Percentiles rank a stretch among this genome's conserved stretches.
Conservation (phyloP, 2,113 vertebrate genomes). For the Petrocephalus zakoni region DNA sequence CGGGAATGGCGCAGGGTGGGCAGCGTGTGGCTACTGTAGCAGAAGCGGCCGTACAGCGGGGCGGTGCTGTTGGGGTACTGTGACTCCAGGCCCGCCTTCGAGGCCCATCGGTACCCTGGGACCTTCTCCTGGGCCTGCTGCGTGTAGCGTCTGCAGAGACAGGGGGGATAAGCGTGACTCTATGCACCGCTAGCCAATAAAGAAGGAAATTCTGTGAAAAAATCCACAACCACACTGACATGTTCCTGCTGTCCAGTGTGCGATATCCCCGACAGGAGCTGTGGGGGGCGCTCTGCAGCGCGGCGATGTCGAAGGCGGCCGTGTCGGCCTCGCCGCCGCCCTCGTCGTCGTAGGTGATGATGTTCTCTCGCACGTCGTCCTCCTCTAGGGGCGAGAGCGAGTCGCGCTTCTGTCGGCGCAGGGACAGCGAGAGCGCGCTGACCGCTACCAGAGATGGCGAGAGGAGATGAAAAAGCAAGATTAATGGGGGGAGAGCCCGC, state of each 20-base stretch:
- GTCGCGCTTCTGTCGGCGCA: conserved; percentile 61
- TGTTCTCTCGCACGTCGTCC: conserved; percentile 69
- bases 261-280: conserved; percentile 57
- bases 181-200: not conserved
- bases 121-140: conserved; percentile 50
- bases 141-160: conserved; percentile 55
- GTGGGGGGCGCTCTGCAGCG: conserved; percentile 65
- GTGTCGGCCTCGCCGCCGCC: conserved; percentile 85
- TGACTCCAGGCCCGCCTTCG: conserved; percentile 43
- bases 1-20: conserved; percentile 59
- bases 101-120: conserved; percentile 58
- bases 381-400: conserved; percentile 58
- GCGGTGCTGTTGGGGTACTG: conserved; percentile 48
- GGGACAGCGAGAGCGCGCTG: conserved; percentile 58
- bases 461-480: not conserved
- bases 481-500: not conserved
- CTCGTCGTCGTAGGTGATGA: conserved; percentile 77
- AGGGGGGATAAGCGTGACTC: not conserved
- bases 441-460: conserved; percentile 48
- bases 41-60: conserved; percentile 56
- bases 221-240: conserved; percentile 7
- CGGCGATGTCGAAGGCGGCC: conserved; percentile 78
- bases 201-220: not conserved
- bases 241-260: conserved; percentile 53
- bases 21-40: conserved; percentile 61